Conservation (phyloP, 2,113 vertebrate genomes). For the Pterocles gutturalis region DNA sequence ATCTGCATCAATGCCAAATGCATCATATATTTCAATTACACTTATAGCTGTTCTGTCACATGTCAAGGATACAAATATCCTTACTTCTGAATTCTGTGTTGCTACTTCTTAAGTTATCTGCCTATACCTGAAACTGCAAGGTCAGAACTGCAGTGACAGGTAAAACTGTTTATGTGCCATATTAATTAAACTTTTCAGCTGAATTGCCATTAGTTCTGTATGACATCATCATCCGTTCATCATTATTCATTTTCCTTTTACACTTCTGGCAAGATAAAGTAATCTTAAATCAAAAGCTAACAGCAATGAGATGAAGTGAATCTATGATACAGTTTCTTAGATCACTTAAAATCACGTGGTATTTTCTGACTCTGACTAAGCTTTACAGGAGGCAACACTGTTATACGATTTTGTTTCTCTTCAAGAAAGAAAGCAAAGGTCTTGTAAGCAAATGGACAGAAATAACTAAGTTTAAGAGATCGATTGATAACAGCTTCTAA, state of each 20-base stretch:
- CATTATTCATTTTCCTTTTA: slow-evolving; percentile 13
- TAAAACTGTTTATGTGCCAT: neutral
- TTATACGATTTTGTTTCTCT: neutral
- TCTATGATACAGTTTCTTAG: neutral
- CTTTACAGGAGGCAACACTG: neutral
- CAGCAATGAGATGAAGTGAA: slow-evolving; percentile 6
- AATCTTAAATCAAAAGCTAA: slow-evolving; percentile 39
- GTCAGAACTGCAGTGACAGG: slow-evolving; percentile 17
- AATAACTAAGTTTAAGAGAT: neutral
- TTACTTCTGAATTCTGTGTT: neutral
- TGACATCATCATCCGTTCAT: neutral
- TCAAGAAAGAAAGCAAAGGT: neutral
- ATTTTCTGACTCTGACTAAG: neutral
- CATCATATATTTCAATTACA: slow-evolving; percentile 42
- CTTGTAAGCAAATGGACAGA: neutral
- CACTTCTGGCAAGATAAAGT: neutral
- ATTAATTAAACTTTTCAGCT: slow-evolving; percentile 39
- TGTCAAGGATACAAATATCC: slow-evolving; percentile 30
- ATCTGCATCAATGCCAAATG: slow-evolving; percentile 35
- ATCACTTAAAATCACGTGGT: neutral
- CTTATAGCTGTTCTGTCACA: slow-evolving; percentile 22
- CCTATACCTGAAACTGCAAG: slow-evolving; percentile 13
- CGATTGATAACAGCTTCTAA: neutral
- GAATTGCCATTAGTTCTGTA: slow-evolving; percentile 26
- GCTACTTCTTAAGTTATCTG: slow-evolving; percentile 27